Evolutionary conservation across 2,113 vertebrate genomes (phyloP).

Genomic region (Rattus norvegicus): DNA sequence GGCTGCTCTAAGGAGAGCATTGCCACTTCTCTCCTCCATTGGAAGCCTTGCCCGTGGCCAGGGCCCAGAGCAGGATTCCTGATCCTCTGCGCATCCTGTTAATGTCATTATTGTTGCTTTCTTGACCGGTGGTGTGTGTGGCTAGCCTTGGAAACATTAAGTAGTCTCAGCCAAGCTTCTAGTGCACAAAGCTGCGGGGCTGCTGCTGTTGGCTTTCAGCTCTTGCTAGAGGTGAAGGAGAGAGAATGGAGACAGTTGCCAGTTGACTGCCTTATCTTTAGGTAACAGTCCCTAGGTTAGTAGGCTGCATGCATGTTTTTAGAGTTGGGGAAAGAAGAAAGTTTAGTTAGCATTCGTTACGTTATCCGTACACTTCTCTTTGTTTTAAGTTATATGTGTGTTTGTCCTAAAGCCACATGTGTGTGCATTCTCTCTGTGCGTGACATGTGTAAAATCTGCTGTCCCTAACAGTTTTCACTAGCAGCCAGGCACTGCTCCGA

Average conservation of each 20-base stretch:
- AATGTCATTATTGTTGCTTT: not conserved
- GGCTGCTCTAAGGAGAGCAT: not conserved
- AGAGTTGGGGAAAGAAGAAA: not conserved
- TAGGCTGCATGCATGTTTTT: not conserved
- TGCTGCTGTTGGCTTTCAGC: not conserved
- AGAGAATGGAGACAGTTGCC: not conserved
- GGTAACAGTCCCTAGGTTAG: not conserved
- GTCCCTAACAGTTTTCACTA: not conserved
- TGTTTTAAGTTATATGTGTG: not conserved
- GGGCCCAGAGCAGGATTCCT: not conserved
- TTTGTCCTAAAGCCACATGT: not conserved
- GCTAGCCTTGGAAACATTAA: slow-evolving; percentile 18
- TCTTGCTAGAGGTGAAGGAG: not conserved
- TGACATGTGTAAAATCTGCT: not conserved
- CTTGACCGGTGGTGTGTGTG: not conserved
- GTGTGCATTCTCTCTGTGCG: not conserved
- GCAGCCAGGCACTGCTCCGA: not conserved
- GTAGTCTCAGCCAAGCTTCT: slow-evolving; percentile 7
- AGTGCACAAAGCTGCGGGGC: not conserved
- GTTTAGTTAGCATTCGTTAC: slow-evolving; percentile 1
- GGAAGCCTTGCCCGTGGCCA: not conserved
- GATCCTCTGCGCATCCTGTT: slow-evolving; percentile 39
- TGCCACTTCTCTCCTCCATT: not conserved
- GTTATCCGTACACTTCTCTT: not conserved
- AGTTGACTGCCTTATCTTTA: not conserved